Evolutionary conservation across 2,888 invertebrate species (phyloP), one percentile per base, ranked within the genome.

Genomic region (Cacoxenus indagator): DNA sequence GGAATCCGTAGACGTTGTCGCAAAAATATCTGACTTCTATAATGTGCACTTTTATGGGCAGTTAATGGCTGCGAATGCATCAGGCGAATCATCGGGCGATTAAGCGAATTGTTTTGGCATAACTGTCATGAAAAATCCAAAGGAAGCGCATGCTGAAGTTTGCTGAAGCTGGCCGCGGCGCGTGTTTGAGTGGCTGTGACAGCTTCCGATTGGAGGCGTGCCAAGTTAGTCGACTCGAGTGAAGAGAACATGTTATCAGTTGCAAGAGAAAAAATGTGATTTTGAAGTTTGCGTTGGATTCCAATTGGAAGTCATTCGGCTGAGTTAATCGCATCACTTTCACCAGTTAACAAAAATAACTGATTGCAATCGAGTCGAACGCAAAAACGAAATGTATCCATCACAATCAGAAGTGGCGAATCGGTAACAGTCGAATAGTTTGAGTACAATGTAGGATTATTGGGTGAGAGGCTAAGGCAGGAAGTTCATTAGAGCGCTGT

Each of bases 31-130:
- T 77, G 83, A 83, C 81, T 82, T 81, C 82, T 78, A 76, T 84
- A 84, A 81, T 84, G 81, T 84, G 84, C 81, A 84, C 70, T 81
- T 81, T 81, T 81, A 81, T 82, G 84, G 75, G 73, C 78, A 77
- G 81, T 78, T 81, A 84, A 81, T 83, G 76, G 82, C 80, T 78
- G 81, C 77, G 75, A 73, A 70, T 72, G 66, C 80, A 82, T 83
- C 83, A 81, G 82, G 83, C 80, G 80, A 80, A 81, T 81, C 82
- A 83, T 74, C 80, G 72, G 61, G 65, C 75, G 75, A 72, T 76
- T 78, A 77, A 74, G 76, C 72, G 74, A 67, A 75, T 79, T 71
- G 19, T 61, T 45, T 62, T 11, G 55, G 3, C 14, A 55, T 55
- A 55, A 11, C 26, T 27, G 14, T 8, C 19, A 61, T 11, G 37